Percentiles rank a stretch among this genome's conserved stretches.
These are phyloP conservation scores for Xenus cinereus DNA, from an alignment of 2,113 vertebrate genomes.

Conservation along the genomic window DNA sequence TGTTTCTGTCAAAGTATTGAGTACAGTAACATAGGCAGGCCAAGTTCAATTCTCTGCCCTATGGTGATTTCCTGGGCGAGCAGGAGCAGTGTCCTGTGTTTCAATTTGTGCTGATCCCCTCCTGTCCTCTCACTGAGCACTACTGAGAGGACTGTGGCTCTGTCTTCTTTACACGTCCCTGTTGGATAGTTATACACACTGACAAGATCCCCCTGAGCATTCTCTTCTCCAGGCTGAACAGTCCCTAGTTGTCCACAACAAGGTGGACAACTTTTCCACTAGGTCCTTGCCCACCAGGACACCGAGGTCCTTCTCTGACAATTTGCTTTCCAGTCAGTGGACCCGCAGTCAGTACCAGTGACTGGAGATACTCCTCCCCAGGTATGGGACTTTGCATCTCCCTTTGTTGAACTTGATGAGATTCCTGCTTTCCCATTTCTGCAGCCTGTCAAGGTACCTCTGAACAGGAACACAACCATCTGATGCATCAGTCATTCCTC, in stretches of 20 bases:
- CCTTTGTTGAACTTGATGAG: neutral
- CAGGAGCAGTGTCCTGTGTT: neutral
- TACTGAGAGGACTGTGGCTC: too few species aligned
- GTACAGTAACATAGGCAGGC: neutral
- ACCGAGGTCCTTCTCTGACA: neutral
- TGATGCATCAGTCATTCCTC: neutral
- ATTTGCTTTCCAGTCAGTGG: neutral
- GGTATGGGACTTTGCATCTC: neutral
- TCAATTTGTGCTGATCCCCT: neutral
- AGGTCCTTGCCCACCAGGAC: neutral
- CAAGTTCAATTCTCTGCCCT: neutral
- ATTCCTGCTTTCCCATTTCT: neutral
- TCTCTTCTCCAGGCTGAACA: neutral
- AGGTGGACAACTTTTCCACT: neutral
- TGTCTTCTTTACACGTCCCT: neutral
- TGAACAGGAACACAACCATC: neutral
- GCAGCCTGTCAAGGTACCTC: neutral
- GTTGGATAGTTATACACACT: neutral
- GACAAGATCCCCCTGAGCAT: neutral
- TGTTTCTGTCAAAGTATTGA: neutral
- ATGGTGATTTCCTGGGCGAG: accelerated
- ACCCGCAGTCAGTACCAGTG: neutral
- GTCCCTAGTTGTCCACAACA: neutral
- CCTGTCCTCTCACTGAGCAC: neutral
- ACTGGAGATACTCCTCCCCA: neutral